Evolutionary conservation across 2,113 vertebrate genomes (phyloP).

Genomic region (Brienomyrus longianalis): DNA sequence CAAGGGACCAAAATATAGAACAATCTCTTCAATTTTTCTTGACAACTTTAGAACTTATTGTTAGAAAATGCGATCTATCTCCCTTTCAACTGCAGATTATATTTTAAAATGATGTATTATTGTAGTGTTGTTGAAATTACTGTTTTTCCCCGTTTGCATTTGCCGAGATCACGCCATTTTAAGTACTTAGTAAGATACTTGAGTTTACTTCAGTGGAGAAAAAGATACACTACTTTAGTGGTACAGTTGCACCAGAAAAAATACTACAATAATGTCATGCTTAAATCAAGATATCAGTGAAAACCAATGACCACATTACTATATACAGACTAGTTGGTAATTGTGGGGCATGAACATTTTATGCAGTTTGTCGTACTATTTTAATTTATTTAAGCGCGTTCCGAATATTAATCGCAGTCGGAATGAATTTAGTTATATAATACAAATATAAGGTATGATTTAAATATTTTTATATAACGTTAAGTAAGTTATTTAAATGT

Average conservation of each 20-base stretch:
- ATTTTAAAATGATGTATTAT: background rate
- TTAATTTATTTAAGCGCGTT: background rate
- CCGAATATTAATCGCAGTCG: background rate
- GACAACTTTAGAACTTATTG: background rate
- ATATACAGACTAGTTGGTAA: background rate
- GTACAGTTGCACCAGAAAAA: background rate
- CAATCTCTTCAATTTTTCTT: slow-evolving; percentile 31
- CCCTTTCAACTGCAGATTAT: background rate
- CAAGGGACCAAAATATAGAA: slow-evolving; percentile 59
- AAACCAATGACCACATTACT: background rate
- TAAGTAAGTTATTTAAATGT: background rate
- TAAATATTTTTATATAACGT: background rate
- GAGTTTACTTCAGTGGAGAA: background rate
- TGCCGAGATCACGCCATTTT: background rate
- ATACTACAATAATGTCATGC: background rate
- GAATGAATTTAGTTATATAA: background rate
- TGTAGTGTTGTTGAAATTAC: background rate
- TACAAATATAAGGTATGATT: background rate
- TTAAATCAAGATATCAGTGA: background rate
- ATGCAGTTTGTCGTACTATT: background rate
- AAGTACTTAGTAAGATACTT: background rate
- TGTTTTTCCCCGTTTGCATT: background rate
- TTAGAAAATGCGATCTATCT: background rate
- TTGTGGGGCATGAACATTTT: background rate
- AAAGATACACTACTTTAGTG: background rate